These are phyloP conservation scores for Allophyes oxyacanthae DNA, from an alignment of 2,888 invertebrate species.

Conservation along the genomic window DNA sequence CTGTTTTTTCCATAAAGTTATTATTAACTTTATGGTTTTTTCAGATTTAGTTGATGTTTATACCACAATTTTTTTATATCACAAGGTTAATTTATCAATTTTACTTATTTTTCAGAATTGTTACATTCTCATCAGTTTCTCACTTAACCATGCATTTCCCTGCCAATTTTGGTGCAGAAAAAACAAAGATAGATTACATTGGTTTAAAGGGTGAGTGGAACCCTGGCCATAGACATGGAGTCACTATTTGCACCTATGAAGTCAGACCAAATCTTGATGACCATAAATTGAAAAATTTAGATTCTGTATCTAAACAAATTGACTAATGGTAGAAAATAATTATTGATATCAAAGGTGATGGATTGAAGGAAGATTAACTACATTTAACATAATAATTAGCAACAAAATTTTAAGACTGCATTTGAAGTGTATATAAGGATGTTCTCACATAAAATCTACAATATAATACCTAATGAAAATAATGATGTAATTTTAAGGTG, in stretches of 20 bases:
- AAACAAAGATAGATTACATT: slow-evolving; percentile 96
- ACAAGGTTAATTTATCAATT: not conserved
- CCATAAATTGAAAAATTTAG: slow-evolving; percentile 92
- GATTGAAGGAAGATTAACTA: not conserved
- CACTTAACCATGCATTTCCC: slow-evolving; percentile 97
- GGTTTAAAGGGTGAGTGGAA: slow-evolving; percentile 98
- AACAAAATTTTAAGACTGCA: not conserved
- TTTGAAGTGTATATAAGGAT: slow-evolving; percentile 29
- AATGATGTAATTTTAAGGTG: not conserved
- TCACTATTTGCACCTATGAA: slow-evolving; percentile 97
- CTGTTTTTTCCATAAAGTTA: no score
- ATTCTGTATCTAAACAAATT: slow-evolving; percentile 90
- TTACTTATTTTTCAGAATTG: slow-evolving; percentile 91
- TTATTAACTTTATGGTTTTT: no score
- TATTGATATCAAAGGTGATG: no score
- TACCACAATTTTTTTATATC: not conserved
- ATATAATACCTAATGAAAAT: no score
- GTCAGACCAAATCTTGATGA: slow-evolving; percentile 95
- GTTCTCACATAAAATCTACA: slow-evolving; percentile 4
- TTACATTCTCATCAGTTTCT: slow-evolving; percentile 96
- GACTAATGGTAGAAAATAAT: slow-evolving; percentile 70
- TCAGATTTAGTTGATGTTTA: no score
- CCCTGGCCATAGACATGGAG: slow-evolving; percentile 95
- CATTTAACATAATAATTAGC: not conserved
- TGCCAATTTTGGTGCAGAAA: slow-evolving; percentile 95